Conservation (phyloP, 2,888 invertebrate genomes). For the Tiliacea aurago region DNA sequence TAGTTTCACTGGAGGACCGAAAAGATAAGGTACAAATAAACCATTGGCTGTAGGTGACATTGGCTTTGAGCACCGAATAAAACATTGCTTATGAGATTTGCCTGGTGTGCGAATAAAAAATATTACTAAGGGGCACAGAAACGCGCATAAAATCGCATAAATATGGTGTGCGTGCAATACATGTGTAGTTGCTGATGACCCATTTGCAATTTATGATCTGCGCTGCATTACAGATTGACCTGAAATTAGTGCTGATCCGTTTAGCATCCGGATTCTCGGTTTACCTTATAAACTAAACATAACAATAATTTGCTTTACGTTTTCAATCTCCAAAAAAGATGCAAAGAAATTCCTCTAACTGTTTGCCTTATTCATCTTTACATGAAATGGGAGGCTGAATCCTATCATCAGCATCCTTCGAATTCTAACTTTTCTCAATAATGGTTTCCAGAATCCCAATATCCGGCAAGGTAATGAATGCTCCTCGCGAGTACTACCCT, state of each 20-base stretch:
- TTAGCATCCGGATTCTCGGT: neutral
- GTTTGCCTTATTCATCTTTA: neutral
- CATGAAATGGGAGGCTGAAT: neutral
- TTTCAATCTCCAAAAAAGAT: neutral
- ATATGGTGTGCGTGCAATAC: neutral
- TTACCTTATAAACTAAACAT: neutral
- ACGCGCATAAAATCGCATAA: neutral
- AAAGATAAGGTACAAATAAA: constrained; percentile 26
- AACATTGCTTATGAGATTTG: constrained; percentile 13
- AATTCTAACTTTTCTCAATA: neutral
- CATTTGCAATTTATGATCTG: no score
- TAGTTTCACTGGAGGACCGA: constrained; percentile 44
- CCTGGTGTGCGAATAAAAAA: constrained; percentile 1
- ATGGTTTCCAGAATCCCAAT: constrained; percentile 79
- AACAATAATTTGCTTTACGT: neutral
- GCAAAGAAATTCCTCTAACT: no score
- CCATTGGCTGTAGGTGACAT: neutral
- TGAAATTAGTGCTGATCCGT: neutral
- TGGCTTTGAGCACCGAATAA: constrained; percentile 22
- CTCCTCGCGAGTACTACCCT: constrained; percentile 96
- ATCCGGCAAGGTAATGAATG: constrained; percentile 95
- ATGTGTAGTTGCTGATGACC: no score
- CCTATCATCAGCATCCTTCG: neutral
- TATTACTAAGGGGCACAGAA: neutral
- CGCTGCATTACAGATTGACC: no score